phyloP scores from a whole-genome alignment of 2,888 invertebrate species.

The Encarsia formosa region DNA sequence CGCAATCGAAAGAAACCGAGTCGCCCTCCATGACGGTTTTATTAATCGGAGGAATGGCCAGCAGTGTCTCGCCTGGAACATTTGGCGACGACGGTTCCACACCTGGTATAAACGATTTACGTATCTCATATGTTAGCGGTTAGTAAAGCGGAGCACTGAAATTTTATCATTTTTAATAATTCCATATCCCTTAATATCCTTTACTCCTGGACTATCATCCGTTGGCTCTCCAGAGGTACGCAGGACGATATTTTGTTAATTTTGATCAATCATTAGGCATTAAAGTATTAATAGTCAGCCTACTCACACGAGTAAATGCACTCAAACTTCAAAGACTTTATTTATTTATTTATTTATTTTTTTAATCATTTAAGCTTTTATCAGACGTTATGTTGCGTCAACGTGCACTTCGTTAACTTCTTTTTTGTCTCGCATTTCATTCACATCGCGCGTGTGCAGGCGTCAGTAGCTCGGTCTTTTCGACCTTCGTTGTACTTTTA shows the following conservation, averaged over 20 bases:
- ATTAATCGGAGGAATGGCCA: constrained; percentile 84
- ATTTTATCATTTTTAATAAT: not conserved
- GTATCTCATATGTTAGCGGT: constrained; percentile 47
- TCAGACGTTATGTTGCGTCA: no score
- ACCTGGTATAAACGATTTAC: constrained; percentile 51
- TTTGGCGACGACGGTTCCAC: constrained; percentile 45
- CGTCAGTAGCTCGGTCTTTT: constrained; percentile 3
- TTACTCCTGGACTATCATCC: no score
- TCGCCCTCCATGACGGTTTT: constrained; percentile 82
- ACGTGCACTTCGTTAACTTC: constrained; percentile 8
- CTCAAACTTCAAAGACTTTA: not conserved
- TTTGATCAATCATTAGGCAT: no score
- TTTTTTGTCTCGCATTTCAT: constrained; percentile 7
- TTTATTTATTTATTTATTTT: no score
- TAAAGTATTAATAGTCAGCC: no score
- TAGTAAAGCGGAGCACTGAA: constrained; percentile 39
- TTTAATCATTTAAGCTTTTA: no score
- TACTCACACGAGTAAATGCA: no score
- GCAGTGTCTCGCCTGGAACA: constrained; percentile 76
- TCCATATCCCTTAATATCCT: not conserved
- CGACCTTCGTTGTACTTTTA: not conserved
- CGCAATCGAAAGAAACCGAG: constrained; percentile 76
- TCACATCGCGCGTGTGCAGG: constrained; percentile 7
- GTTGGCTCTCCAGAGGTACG: no score
- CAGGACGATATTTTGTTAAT: no score